A percentile compares a stretch with the other conserved stretches of the same genome.
Conservation (phyloP, 2,797 vertebrate genomes). For the Anguilla obscura region DNA sequence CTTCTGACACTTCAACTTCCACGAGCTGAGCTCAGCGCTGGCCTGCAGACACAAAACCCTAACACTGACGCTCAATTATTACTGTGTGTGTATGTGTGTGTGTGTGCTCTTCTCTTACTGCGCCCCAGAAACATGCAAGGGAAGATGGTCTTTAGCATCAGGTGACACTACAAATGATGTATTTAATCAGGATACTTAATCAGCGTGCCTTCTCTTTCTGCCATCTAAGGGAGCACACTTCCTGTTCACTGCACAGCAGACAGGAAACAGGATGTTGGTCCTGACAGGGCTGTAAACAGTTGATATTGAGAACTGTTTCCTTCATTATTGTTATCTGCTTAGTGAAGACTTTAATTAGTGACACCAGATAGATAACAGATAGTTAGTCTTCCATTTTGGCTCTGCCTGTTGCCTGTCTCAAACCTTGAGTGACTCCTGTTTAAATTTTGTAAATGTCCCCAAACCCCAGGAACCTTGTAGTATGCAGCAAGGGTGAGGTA, state of each 20-base stretch:
- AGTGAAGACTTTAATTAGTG: neutral
- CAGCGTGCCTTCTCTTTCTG: neutral
- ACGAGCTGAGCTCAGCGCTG: slow-evolving; percentile 47
- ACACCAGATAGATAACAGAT: no score
- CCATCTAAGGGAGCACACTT: neutral
- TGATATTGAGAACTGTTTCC: neutral
- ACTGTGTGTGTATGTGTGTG: neutral
- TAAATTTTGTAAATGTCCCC: neutral
- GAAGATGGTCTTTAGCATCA: neutral
- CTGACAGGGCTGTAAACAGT: neutral
- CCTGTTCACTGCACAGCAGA: neutral
- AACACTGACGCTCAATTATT: neutral
- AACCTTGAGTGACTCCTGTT: neutral
- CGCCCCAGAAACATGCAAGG: neutral
- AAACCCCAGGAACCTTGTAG: neutral
- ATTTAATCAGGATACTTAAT: neutral
- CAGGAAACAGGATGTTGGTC: neutral
- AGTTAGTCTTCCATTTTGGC: neutral
- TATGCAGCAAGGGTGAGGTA: neutral
- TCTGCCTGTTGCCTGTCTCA: neutral
- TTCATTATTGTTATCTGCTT: neutral
- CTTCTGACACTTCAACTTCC: slow-evolving; percentile 40
- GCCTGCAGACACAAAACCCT: slow-evolving; percentile 37
- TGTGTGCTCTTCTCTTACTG: neutral
- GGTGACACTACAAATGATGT: neutral